Base-by-base conservation (phyloP, 1,140 invertebrate genomes). In the Drosophila simulans region DNA sequence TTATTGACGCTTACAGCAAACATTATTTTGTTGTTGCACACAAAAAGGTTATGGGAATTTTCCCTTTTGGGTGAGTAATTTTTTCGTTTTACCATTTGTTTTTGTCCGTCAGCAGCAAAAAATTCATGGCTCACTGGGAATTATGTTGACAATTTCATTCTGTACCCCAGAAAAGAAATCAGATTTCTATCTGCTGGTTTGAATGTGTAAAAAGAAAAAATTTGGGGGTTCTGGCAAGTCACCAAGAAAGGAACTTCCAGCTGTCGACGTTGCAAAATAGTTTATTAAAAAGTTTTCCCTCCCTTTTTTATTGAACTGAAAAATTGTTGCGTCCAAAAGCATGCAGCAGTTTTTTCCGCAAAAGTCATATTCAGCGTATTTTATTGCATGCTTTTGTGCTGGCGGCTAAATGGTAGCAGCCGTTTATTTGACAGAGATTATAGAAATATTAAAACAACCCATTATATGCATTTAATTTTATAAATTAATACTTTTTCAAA, bases 1-100 rank as follows among this genome's bases (percentile, higher is more conserved):
- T 86, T 78, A 66, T 81, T 81, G 74, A 64, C 78, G 58, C 65
- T 59, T 65, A 68, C 57, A 65, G 70, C 22, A 64, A 66, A 64
- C 39, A 54, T 54, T 52, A 25, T 37, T 76, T 75, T 54, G 37
- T 74, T 75, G 39, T 65, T 42, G 56, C 51, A 37, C 46, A 48
- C 22, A 15, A 31, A 71, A 66, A 58, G 63, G 54, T 57, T 48
- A 39, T 40, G 34, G 37, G 11, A 35, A 63, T 57, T 39, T 45
- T 25, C 49, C n/a, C 54, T 31, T 56, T 46, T 34, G 8, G 17
- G 27, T 46, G 40, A 64, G 46, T 46, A 56, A 31, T 53, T 49
- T 49, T 7, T 37, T 45, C 48, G 8, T 17, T 42, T 48, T 56
- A 7, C 20, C 17, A 63, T 56, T 58, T 54, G 55, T 59, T 73